A percentile compares a stretch with the other conserved stretches of the same genome.
phyloP scores from a whole-genome alignment of 2,113 vertebrate species.

The Gallinago media region DNA sequence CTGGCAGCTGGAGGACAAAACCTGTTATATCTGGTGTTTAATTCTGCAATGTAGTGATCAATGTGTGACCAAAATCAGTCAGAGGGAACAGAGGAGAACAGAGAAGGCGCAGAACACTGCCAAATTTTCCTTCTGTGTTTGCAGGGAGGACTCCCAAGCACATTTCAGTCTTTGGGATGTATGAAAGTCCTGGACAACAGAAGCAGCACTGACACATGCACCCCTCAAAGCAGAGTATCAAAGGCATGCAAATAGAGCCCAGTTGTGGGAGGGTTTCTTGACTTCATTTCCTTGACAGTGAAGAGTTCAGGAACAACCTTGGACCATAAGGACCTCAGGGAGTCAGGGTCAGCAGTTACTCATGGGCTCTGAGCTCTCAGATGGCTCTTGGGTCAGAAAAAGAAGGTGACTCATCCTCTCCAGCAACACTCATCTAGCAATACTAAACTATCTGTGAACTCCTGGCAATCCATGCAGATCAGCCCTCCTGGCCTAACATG shows the following conservation, averaged over 20 bases:
- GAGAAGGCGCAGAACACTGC: not conserved
- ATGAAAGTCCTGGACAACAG: not conserved
- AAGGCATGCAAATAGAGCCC: not conserved
- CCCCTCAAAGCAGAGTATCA: rapidly evolving
- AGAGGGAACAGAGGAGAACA: not conserved
- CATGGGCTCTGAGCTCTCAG: not conserved
- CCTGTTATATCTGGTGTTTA: not conserved
- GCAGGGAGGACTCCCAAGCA: not conserved
- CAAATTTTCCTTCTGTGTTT: not conserved
- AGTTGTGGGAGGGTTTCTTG: not conserved
- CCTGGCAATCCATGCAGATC: not conserved
- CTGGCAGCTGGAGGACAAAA: not conserved
- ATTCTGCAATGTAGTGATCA: rapidly evolving
- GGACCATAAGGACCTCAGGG: not conserved
- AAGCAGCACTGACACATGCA: rapidly evolving
- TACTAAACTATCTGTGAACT: rapidly evolving
- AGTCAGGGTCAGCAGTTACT: not conserved
- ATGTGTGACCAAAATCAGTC: not conserved
- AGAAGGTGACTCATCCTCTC: not conserved
- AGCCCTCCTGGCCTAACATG: not conserved
- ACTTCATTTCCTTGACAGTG: not conserved
- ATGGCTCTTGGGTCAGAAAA: not conserved
- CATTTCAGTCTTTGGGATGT: not conserved
- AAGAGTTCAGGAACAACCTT: not conserved
- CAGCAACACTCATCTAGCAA: rapidly evolving